Evolutionary conservation across 2,888 invertebrate species (phyloP).

Genomic region (Teinopalpus imperialis): DNA sequence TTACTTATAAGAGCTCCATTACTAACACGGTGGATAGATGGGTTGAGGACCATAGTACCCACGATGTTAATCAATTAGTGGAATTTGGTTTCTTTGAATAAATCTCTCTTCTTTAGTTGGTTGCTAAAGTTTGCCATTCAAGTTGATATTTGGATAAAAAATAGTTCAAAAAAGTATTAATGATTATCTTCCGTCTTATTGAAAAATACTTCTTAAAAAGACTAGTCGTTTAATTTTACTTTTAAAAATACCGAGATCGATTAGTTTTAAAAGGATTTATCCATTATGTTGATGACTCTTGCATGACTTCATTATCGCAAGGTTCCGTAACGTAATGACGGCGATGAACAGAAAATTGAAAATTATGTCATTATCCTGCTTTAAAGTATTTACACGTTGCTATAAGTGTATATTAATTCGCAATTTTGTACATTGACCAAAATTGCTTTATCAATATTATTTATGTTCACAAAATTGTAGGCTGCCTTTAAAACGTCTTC

Average conservation of each 20-base stretch:
- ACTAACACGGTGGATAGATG: too few species aligned
- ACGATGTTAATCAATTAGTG: too few species aligned
- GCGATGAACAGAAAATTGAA: slow-evolving; percentile 29
- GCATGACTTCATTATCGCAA: slow-evolving; percentile 62
- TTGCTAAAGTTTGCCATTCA: too few species aligned
- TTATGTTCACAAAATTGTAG: slow-evolving; percentile 20
- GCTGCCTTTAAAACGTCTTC: slow-evolving; percentile 22
- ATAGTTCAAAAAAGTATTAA: too few species aligned
- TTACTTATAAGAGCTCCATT: too few species aligned
- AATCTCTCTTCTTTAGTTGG: too few species aligned
- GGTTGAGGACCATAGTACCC: too few species aligned
- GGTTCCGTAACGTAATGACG: slow-evolving; percentile 37
- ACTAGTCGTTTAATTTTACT: background rate
- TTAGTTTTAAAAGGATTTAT: slow-evolving; percentile 73
- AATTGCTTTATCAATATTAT: slow-evolving; percentile 25
- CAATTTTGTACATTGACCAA: slow-evolving; percentile 22
- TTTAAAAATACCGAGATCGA: slow-evolving; percentile 50
- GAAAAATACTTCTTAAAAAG: too few species aligned
- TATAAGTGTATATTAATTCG: slow-evolving; percentile 23
- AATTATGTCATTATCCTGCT: slow-evolving; percentile 21
- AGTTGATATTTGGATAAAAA: too few species aligned
- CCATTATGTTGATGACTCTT: slow-evolving; percentile 67
- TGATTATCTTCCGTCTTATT: too few species aligned
- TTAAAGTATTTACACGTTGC: slow-evolving; percentile 5
- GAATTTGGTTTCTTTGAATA: too few species aligned